These are phyloP conservation scores for Clinocottus analis DNA, from an alignment of 2,113 vertebrate species.

Conservation along the genomic window DNA sequence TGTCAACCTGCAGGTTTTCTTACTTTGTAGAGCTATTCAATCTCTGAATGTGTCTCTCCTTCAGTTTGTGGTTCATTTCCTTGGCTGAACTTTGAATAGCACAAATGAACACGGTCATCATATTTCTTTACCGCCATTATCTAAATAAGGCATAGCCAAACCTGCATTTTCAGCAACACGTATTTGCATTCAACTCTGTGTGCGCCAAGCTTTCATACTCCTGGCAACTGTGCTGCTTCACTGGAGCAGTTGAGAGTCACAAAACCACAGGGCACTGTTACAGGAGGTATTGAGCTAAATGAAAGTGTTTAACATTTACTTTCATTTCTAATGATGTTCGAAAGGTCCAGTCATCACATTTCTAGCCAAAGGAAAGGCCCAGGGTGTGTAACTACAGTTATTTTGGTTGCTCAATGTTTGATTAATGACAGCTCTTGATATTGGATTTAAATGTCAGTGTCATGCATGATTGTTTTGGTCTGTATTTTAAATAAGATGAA, in stretches of 20 bases:
- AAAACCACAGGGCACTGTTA: background rate
- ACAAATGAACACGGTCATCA: background rate
- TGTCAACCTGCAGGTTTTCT: slow-evolving; percentile 34
- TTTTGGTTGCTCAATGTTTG: background rate
- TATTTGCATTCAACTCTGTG: slow-evolving; percentile 2
- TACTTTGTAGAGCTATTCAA: slow-evolving; percentile 16
- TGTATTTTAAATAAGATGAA: slow-evolving; percentile 1
- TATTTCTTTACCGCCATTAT: background rate
- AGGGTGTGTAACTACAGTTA: background rate
- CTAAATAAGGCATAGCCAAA: background rate
- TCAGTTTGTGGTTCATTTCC: slow-evolving; percentile 28
- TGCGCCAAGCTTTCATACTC: background rate
- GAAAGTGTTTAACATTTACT: slow-evolving; percentile 8
- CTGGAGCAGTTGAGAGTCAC: background rate
- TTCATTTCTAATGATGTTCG: background rate
- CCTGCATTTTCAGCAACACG: background rate
- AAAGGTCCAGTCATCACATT: background rate
- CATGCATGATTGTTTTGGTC: background rate
- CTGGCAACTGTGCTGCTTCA: slow-evolving; percentile 2
- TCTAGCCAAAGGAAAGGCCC: background rate
- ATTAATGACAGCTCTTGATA: background rate
- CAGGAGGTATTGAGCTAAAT: slow-evolving; percentile 4
- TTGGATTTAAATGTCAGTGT: background rate
- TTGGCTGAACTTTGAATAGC: slow-evolving; percentile 15
- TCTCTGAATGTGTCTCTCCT: slow-evolving; percentile 41